phyloP scores from a whole-genome alignment of 1,140 invertebrate genomes.

The Oedothorax gibbosus region DNA sequence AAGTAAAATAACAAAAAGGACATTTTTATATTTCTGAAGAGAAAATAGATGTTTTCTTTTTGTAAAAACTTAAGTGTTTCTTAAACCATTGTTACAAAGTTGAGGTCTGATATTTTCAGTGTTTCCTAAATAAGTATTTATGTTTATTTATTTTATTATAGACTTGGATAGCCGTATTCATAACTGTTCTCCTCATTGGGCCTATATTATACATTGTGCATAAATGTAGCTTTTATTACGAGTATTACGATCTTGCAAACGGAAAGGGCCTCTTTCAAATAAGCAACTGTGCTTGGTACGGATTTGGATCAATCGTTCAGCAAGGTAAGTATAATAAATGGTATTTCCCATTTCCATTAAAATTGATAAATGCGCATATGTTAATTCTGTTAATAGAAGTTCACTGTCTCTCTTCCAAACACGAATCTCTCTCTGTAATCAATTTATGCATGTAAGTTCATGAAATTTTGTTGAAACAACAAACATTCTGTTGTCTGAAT shows the following conservation, averaged over 20 bases:
- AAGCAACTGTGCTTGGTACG: conserved; percentile 82
- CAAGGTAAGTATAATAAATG: conserved; percentile 76
- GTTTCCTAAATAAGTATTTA: neutral
- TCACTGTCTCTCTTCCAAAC: too few relatives aligned
- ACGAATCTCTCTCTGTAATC: too few relatives aligned
- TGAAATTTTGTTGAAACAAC: too few relatives aligned
- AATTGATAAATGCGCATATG: too few relatives aligned
- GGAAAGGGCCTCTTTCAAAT: conserved; percentile 75
- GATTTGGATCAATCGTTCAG: conserved; percentile 88
- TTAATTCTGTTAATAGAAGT: too few relatives aligned
- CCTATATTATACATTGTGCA: conserved; percentile 84
- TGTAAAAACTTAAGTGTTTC: too few relatives aligned
- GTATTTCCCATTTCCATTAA: neutral
- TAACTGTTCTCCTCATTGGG: conserved; percentile 79
- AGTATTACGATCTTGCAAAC: conserved; percentile 69
- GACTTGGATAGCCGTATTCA: conserved; percentile 84
- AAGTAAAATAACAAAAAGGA: too few relatives aligned
- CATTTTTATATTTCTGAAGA: too few relatives aligned
- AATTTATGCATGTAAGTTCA: too few relatives aligned
- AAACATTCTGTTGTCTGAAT: too few relatives aligned
- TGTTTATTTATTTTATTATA: conserved; percentile 68
- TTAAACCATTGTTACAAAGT: too few relatives aligned
- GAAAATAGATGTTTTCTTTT: too few relatives aligned
- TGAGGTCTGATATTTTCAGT: neutral
- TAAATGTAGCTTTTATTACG: conserved; percentile 78